Percentiles rank a stretch among this genome's conserved stretches.
Evolutionary conservation across 2,113 vertebrate species (phyloP).

Genomic region (Phalacrocorax carbo): DNA sequence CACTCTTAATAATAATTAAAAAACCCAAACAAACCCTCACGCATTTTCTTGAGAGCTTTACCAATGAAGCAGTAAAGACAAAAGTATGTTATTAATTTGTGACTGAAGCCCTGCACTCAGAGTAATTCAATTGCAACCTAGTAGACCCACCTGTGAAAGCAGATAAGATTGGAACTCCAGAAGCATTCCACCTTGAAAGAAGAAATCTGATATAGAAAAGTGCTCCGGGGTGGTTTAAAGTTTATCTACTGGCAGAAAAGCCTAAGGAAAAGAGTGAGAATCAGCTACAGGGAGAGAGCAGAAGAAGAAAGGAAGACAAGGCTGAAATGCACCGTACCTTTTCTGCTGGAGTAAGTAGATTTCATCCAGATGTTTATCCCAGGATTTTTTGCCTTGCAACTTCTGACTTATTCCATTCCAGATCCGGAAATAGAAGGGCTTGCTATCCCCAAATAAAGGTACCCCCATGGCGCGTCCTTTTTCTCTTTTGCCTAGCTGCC

Average conservation of each 20-base stretch:
- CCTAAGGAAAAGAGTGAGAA: slow-evolving; percentile 3
- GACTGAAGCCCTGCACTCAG: not conserved
- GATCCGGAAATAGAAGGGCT: slow-evolving; percentile 46
- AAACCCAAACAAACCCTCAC: not conserved
- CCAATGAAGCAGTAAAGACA: not conserved
- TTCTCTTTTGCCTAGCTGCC: not conserved
- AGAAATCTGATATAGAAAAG: slow-evolving; percentile 46
- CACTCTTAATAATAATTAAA: not conserved
- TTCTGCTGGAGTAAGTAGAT: slow-evolving; percentile 73
- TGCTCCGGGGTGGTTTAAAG: slow-evolving; percentile 40
- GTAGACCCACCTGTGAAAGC: not conserved
- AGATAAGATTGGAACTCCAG: slow-evolving; percentile 57
- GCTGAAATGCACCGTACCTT: slow-evolving; percentile 57
- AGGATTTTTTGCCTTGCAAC: slow-evolving; percentile 44
- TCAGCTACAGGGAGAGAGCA: not conserved
- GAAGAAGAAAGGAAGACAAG: not conserved
- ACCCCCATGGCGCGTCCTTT: slow-evolving; percentile 61
- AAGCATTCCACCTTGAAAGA: slow-evolving; percentile 46
- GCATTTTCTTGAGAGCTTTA: not conserved
- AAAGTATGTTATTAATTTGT: not conserved
- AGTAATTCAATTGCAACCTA: not conserved
- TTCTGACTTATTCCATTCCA: slow-evolving; percentile 63
- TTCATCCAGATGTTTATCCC: slow-evolving; percentile 65
- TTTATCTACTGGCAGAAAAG: slow-evolving; percentile 40
- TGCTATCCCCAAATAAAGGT: slow-evolving; percentile 53